These are phyloP conservation scores for Hippolais icterina DNA, from an alignment of 2,113 vertebrate species.

Conservation along the genomic window DNA sequence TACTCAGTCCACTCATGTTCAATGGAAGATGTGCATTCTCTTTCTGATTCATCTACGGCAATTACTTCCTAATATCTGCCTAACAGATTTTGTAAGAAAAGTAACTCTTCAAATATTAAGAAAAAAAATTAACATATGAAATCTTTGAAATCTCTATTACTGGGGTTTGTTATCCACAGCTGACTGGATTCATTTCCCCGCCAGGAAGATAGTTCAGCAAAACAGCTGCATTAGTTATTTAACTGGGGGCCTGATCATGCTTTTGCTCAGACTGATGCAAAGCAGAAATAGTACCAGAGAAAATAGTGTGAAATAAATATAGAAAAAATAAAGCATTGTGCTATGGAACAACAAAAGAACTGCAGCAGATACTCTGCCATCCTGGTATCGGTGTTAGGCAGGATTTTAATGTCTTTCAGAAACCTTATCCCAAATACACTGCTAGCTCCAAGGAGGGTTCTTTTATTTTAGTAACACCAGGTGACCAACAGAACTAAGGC, in stretches of 20 bases:
- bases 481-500: background rate
- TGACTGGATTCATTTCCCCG: constrained; percentile 62
- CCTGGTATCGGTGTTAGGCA: background rate
- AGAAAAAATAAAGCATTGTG: background rate
- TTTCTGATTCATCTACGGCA: constrained; percentile 60
- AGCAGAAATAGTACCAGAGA: background rate
- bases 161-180: constrained; percentile 63
- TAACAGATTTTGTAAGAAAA: constrained; percentile 60
- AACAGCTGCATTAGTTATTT: constrained; percentile 63
- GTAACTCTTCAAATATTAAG: constrained; percentile 54
- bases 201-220: constrained; percentile 62
- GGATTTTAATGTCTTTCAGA: background rate
- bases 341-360: background rate
- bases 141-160: constrained; percentile 59
- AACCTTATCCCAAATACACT: background rate
- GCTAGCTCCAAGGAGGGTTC: background rate
- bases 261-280: background rate
- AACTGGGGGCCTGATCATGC: background rate
- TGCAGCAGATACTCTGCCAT: background rate
- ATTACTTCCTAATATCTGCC: constrained; percentile 67
- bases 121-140: constrained; percentile 41
- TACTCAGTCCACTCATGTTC: background rate
- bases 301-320: background rate
- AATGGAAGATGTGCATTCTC: constrained; percentile 33
- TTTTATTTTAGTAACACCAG: background rate